These are phyloP conservation scores for Linepithema humile DNA, from an alignment of 1,140 invertebrate genomes.

Conservation along the genomic window DNA sequence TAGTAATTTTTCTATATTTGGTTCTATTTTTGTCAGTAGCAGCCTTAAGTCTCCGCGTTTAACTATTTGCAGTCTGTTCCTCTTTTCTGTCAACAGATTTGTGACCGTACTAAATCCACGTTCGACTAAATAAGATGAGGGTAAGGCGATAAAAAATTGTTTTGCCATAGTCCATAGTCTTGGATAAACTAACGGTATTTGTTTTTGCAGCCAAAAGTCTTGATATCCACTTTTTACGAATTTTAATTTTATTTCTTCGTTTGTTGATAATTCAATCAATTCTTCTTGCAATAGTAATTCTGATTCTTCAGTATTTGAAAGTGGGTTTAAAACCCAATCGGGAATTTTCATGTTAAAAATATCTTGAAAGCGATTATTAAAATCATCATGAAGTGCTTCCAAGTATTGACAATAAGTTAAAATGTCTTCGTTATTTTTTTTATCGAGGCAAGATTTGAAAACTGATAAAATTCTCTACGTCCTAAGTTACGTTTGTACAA, in stretches of 20 bases:
- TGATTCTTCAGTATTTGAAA: conserved; percentile 66
- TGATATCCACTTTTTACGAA: not conserved
- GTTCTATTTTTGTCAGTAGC: not conserved
- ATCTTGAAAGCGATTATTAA: conserved; percentile 73
- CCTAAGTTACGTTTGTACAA: conserved; percentile 45
- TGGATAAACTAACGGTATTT: too few species aligned
- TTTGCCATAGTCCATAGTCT: not conserved
- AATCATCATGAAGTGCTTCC: conserved; percentile 65
- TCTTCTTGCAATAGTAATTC: conserved; percentile 72
- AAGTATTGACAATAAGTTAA: conserved; percentile 61
- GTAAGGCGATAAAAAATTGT: not conserved
- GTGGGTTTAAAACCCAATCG: conserved; percentile 72
- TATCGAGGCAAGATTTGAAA: not conserved
- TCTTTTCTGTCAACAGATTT: not conserved
- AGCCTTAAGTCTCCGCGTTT: not conserved
- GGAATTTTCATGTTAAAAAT: conserved; percentile 73
- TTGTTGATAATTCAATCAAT: conserved; percentile 41
- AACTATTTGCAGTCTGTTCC: not conserved
- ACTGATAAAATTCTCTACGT: conserved; percentile 7
- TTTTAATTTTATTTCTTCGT: not conserved
- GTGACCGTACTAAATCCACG: not conserved
- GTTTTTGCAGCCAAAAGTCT: not conserved
- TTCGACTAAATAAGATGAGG: not conserved
- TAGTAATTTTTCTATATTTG: not conserved
- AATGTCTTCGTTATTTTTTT: not conserved